Evolutionary conservation across 2,113 vertebrate species (phyloP), one percentile per base, ranked within the genome.

Genomic region (Bubo bubo): DNA sequence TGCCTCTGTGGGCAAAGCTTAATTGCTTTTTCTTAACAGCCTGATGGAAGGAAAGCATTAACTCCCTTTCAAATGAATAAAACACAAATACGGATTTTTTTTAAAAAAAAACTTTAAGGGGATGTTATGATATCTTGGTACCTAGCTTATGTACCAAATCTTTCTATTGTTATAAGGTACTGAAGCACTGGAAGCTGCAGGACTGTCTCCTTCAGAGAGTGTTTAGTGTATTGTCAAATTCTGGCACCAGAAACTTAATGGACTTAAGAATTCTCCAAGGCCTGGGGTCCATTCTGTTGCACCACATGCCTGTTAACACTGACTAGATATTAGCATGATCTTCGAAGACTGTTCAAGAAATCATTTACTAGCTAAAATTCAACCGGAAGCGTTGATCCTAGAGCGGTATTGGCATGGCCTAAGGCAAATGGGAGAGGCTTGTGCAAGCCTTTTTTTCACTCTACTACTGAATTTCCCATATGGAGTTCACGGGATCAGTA

Each of bases 361-460:
- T 90, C 2, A 21, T 32, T 55, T 82, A 16, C 30, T 47, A 50
- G n/a, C 8, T 70, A 43, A 63, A 90, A 58, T 58, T 66, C 20
- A 50, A 3, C 28, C 2, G 7, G 8, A n/a, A 62, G 4, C 1
- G 2, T 23, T 68, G n/a, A 14, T 74, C 8, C 7, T 3, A 37
- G 7, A 14, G 23, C 19, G 45, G 12, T 55, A 9, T 19, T 66
- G 16, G 45, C 85, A 34, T 21, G 28, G 20, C 20, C 43, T 60
- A 22, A 76, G 12, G 26, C 12, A 47, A 19, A 35, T 7, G 8
- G 1, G 16, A 50, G 45, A 67, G 15, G 9, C 17, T 91, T 60
- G 12, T 45, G 17, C 18, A 81, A 41, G n/a, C 10, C 14, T 66
- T 87, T 62, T 5, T 66, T 89, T 62, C 5, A 39, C 7, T 16